phyloP scores from a whole-genome alignment of 2,113 vertebrate species.

The Willisornis vidua region DNA sequence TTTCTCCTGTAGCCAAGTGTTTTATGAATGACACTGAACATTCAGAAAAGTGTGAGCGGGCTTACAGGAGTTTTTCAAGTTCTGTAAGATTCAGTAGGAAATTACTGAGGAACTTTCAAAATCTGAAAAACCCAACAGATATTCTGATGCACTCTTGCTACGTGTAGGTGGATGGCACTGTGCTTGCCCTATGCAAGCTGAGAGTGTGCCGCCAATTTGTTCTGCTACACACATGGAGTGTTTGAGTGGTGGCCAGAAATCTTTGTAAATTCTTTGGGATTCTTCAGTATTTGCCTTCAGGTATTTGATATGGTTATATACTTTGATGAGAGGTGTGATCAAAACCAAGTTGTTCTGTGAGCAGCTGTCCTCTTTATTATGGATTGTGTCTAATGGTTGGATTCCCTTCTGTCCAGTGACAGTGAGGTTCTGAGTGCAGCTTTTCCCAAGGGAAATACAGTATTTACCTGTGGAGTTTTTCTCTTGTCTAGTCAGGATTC shows the following conservation, averaged over 20 bases:
- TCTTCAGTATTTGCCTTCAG: slow-evolving; percentile 19
- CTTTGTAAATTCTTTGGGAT: background rate
- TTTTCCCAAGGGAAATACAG: background rate
- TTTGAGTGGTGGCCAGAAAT: background rate
- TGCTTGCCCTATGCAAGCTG: background rate
- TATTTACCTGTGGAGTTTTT: background rate
- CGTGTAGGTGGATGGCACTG: background rate
- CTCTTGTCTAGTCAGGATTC: background rate
- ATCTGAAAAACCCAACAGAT: slow-evolving; percentile 19
- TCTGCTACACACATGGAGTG: background rate
- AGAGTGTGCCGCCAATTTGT: background rate
- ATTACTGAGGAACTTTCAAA: background rate
- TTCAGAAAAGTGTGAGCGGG: background rate
- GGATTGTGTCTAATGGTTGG: background rate
- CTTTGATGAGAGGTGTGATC: background rate
- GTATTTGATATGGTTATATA: background rate
- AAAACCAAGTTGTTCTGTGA: background rate
- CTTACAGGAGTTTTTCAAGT: background rate
- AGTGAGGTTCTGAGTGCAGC: background rate
- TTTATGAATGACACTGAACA: background rate
- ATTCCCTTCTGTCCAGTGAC: background rate
- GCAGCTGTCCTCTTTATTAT: background rate
- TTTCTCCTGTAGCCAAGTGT: background rate
- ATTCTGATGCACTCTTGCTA: background rate
- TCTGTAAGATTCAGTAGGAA: background rate